phyloP scores from a whole-genome alignment of 2,888 invertebrate genomes.

The Dascillus cervinus region DNA sequence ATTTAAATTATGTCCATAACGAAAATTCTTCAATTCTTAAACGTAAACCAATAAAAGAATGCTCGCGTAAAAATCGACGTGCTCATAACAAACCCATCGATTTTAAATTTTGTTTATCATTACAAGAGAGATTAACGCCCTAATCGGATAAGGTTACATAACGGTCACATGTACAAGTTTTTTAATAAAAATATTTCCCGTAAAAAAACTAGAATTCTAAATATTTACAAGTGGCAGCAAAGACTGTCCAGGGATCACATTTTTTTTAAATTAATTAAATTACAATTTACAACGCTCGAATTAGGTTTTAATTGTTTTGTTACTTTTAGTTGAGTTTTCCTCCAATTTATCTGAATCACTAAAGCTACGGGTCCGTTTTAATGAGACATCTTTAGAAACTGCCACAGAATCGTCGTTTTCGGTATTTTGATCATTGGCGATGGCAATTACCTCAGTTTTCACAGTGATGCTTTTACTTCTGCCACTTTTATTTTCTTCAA shows the following conservation, averaged over 20 bases:
- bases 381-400: slow-evolving; percentile 9
- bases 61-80: no score
- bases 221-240: slow-evolving; percentile 26
- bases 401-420: slow-evolving; percentile 4
- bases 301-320: slow-evolving; percentile 17
- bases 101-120: no score
- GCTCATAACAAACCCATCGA: no score
- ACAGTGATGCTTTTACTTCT: slow-evolving; percentile 8
- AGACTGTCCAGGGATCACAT: slow-evolving; percentile 14
- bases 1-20: no score
- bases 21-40: no score
- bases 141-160: no score
- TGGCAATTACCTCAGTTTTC: slow-evolving; percentile 10
- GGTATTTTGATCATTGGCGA: no score
- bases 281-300: slow-evolving; percentile 4
- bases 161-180: no score
- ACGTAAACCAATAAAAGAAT: no score
- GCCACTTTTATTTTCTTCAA: not conserved
- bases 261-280: slow-evolving; percentile 7
- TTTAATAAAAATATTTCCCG: slow-evolving; percentile 13
- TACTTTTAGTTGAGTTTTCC: slow-evolving; percentile 11
- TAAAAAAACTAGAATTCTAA: slow-evolving; percentile 40
- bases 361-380: slow-evolving; percentile 16
- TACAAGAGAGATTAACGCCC: no score
- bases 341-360: slow-evolving; percentile 15